Evolutionary conservation across 2,113 vertebrate species (phyloP), one percentile per base, ranked within the genome.

Genomic region (Entosphenus tridentatus): DNA sequence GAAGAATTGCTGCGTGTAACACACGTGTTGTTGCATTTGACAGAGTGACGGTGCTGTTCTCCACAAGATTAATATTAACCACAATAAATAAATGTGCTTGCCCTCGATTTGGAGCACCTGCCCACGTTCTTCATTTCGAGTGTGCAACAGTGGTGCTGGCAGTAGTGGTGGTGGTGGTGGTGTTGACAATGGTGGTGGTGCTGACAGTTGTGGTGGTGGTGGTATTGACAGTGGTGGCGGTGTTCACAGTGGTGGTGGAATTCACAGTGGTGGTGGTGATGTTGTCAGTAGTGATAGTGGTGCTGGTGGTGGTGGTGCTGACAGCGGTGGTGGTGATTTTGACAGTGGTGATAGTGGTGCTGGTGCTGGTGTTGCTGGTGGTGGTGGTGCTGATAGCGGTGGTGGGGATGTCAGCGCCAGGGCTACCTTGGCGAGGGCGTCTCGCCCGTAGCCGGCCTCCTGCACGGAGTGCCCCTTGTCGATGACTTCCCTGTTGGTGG

Each of bases 361-460:
- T 3, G 58, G 58, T 16, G 12, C 12, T 62, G 58, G 18, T 62
- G 13, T 6, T 62, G 58, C 4, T 14, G 58, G 1, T 17, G 13
- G 1, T 17, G 58, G 3, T 62, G 13, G 58, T 62, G 58, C 13
- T 14, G 58, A 17, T 7, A 13, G 18, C 58, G 58, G 18, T 62
- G 13, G 58, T 62, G 58, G 58, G 18, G 58, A 17, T 17, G 13
- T 16, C n/a, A 1, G 21, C 62, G 9, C 62, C 62, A 17, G n/a
- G 55, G 13, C 73, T 71, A 95, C 90, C 87, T 96, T 95, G 72
- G 79, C 84, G 1, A 89, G 90, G n/a, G 90, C 89, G 0, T 92
- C 86, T 4, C 83, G 76, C n/a, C 85, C 88, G 0, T 83, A 88
- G 70, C 78, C 81, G 56, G 87, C 88, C 56, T 92, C 88, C 2